Evolutionary conservation across 2,797 vertebrate genomes (phyloP).

Genomic region (Podarcis lilfordi): DNA sequence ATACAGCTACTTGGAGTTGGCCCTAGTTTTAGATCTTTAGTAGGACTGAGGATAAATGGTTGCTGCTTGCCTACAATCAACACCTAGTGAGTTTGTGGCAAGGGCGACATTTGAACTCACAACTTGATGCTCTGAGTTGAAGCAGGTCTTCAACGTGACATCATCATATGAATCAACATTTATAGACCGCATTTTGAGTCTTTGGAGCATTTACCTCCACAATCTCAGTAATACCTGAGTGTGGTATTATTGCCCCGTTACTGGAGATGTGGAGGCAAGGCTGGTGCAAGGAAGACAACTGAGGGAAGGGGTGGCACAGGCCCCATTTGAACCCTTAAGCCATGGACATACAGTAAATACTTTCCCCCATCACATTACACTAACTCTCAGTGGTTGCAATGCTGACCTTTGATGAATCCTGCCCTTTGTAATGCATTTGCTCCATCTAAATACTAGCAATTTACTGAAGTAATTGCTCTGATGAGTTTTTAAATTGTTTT

Average conservation of each 20-base stretch:
- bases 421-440: constrained; percentile 18
- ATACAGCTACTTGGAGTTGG: no score
- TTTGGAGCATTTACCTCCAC: no score
- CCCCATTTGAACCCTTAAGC: not conserved
- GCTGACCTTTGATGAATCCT: constrained; percentile 1
- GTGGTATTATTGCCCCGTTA: not conserved
- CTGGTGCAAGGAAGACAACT: not conserved
- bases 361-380: not conserved
- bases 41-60: no score
- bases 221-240: no score
- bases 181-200: no score
- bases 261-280: not conserved
- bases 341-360: not conserved
- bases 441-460: constrained; percentile 3
- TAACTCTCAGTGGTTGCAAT: not conserved
- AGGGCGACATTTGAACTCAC: no score
- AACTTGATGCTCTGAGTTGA: no score
- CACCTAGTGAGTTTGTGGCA: no score
- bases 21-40: no score
- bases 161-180: no score
- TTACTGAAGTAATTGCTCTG: constrained; percentile 15
- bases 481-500: constrained; percentile 4
- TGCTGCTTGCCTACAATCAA: no score
- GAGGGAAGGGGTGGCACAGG: not conserved
- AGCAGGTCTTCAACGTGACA: no score